Evolutionary conservation across 2,888 invertebrate species (phyloP), one percentile per base, ranked within the genome.

Genomic region (Ischnus inquisitorius): DNA sequence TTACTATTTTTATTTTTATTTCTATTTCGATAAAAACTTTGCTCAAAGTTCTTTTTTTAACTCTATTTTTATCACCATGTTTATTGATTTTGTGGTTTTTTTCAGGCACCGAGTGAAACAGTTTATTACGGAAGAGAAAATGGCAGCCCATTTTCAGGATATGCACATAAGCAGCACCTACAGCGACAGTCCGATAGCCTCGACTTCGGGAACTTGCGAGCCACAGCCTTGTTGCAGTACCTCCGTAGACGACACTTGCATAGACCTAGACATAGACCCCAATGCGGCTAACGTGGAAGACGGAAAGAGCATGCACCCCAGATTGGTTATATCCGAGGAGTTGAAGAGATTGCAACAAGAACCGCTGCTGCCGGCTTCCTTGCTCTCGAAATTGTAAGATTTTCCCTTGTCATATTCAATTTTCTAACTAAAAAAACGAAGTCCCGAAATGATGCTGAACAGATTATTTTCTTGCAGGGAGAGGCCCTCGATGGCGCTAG

Each of bases 121-220:
- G 91, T 95, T 96, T 54, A 97, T 97, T 85, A 97, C 97, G 0
- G 97, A 97, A 92, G 97, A 97, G 90, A 97, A 96, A 92, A 97
- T 97, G 96, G 96, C 97, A 0, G 97, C 96, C 28, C 97, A 97
- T 90, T 95, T 97, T 85, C 96, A 95, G 87, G 95, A 96, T 48
- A 94, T 97, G 43, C 97, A 97, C 90, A 97, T 97, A 87, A 95
- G 94, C 89, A 92, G 94, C 6, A 90, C 89, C 82, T 91, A 90
- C 79, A 76, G 80, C 19, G 64, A 84, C 22, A 84, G 84, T 39
- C 65, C 89, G 0, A 62, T 79, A 3, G 79, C 90, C 28, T 90
- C 92, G 1, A 89, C 90, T 8, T 90, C 92, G 3, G 82, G 81
- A 72, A 87, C 88, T 85, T 81, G 72, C 46, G 41, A 82, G 5